Evolutionary conservation across 2,888 invertebrate genomes (phyloP), one percentile per base, ranked within the genome.

Genomic region (Dicyrtomina minuta): DNA sequence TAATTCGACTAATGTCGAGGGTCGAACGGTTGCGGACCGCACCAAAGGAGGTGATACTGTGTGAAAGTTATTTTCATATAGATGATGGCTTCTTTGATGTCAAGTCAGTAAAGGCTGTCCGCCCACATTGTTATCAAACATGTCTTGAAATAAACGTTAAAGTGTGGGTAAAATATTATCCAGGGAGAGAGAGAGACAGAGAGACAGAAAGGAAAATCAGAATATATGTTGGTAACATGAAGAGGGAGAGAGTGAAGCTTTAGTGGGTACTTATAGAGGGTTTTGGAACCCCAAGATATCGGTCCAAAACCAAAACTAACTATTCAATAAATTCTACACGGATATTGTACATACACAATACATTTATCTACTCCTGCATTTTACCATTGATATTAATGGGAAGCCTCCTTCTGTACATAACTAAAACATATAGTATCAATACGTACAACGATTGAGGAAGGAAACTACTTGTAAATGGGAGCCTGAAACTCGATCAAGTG

Each of bases 121-220:
- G 66, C 70, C 70, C 61, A 70, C 56, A 70, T 61, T 66, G 70
- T 70, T 70, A 66, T 66, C 66, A 70, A 70, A 66, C 70, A 65
- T 61, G 65, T 39, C 46, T 62, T 27, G 49, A 62, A 62, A 62
- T 62, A 62, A 62, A 62, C 46, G 46, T 26, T 33, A 44, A 44
- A 44, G 44, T 44, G 46, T 60, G 44, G 46, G 39, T n/a, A 56
- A 56, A 56, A 56, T 56, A 33, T 8, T 27, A 15, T n/a, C 33
- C 8, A 33, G 15, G 56, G 33, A 56, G 27, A n/a, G 27, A 1
- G 8, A 26, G 39, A 58, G 10, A 39, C 5, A 15, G 10, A 20
- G 41, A 56, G 4, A 33, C 4, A 56, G 8, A 33, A 33, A 33
- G 33, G 33, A 33, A 33, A 33, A 33, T 3, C 8, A 33, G 33